These are phyloP conservation scores for Apoda limacodes DNA, from an alignment of 2,888 invertebrate species.

Conservation along the genomic window DNA sequence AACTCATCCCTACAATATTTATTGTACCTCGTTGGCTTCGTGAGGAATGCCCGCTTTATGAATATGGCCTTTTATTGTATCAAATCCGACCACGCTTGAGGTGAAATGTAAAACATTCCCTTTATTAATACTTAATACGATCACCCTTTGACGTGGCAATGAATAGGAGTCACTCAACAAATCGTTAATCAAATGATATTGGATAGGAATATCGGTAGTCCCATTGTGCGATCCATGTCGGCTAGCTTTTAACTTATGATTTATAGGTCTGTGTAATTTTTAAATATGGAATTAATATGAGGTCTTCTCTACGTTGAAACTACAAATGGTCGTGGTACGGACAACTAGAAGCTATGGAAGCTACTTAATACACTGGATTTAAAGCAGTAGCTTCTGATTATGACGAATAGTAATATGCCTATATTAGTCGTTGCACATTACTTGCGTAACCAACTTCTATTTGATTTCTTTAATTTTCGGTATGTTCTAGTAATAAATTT, in stretches of 20 bases:
- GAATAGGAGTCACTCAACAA: slow-evolving; percentile 66
- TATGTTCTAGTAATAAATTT: no score
- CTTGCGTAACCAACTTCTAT: no score
- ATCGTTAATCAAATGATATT: slow-evolving; percentile 66
- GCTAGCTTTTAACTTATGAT: slow-evolving; percentile 50
- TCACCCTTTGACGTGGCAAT: slow-evolving; percentile 58
- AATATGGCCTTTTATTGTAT: slow-evolving; percentile 19
- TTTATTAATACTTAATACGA: slow-evolving; percentile 63
- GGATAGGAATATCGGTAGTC: slow-evolving; percentile 64
- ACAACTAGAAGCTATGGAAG: slow-evolving; percentile 23
- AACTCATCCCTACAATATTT: slow-evolving; percentile 15
- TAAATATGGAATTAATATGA: slow-evolving; percentile 42
- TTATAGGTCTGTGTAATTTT: slow-evolving; percentile 49
- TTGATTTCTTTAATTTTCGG: no score
- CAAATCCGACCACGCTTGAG: slow-evolving; percentile 32
- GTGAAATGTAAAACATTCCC: slow-evolving; percentile 47
- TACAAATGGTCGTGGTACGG: no score
- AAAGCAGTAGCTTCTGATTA: no score
- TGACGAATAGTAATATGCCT: no score
- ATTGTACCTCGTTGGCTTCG: slow-evolving; percentile 2
- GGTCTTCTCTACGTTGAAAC: slow-evolving; percentile 31
- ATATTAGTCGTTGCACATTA: no score
- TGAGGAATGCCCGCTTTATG: slow-evolving; percentile 14
- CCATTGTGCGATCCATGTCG: slow-evolving; percentile 53
- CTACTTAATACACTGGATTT: no score